Percentiles rank a stretch among this genome's conserved stretches.
Evolutionary conservation across 2,888 invertebrate genomes (phyloP).

Genomic region (Nemurella pictetii): DNA sequence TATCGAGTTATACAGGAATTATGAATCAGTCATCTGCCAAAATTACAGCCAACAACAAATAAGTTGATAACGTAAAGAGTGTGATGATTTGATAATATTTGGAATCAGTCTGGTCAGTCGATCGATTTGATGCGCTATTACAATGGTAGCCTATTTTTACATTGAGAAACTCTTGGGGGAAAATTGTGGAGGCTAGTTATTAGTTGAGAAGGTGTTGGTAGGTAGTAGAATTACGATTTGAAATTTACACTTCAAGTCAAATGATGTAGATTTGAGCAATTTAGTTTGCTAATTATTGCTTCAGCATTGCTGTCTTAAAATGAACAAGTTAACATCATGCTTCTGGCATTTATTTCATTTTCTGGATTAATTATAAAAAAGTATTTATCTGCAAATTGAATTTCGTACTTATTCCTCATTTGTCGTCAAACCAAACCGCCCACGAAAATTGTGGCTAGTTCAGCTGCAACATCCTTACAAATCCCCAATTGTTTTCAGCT

Average conservation of each 20-base stretch:
- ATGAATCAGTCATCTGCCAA: conserved; percentile 16
- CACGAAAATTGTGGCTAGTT: background rate
- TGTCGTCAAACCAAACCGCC: background rate
- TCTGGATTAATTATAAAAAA: background rate
- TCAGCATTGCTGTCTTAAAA: background rate
- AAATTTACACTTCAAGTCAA: background rate
- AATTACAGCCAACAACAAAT: conserved; percentile 14
- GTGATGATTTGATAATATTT: background rate
- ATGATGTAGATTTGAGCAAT: conserved; percentile 5
- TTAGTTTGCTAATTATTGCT: conserved; percentile 18
- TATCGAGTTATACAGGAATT: conserved; percentile 24
- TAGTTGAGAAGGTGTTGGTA: background rate
- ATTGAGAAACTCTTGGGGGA: background rate
- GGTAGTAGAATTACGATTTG: background rate
- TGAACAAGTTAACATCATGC: background rate
- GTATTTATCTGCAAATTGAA: background rate
- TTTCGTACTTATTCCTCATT: background rate
- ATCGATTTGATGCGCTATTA: background rate
- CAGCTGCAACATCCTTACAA: background rate
- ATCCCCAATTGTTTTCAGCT: background rate
- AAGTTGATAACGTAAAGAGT: background rate
- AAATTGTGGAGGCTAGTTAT: background rate
- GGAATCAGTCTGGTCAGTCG: conserved; percentile 14
- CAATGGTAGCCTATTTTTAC: background rate
- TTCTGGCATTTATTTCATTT: background rate